Conservation (phyloP, 2,113 vertebrate species). For the Notarius quadriscutis region DNA sequence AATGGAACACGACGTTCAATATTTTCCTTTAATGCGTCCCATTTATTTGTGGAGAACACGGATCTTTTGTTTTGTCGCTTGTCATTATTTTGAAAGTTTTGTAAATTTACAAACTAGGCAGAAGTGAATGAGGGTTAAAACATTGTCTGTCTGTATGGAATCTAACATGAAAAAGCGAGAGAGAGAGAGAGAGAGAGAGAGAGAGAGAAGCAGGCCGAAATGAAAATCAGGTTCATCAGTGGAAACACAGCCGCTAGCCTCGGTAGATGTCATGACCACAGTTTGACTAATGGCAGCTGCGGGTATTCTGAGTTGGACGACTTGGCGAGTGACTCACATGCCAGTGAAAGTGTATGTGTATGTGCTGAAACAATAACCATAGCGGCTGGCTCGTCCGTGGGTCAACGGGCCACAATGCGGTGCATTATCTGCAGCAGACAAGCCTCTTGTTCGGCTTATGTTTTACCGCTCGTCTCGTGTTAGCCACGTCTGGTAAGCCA, state of each 20-base stretch:
- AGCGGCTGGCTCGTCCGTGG: slow-evolving; percentile 54
- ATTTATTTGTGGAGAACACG: slow-evolving; percentile 8
- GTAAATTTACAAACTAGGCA: not conserved
- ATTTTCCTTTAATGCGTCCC: slow-evolving; percentile 22
- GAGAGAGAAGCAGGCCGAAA: not conserved
- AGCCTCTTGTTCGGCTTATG: slow-evolving; percentile 57
- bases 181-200: not conserved
- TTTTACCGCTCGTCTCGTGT: slow-evolving; percentile 58
- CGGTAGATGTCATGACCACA: slow-evolving; percentile 63
- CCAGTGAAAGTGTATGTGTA: slow-evolving; percentile 38
- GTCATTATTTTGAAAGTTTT: slow-evolving; percentile 22
- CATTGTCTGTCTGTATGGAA: slow-evolving; percentile 17
- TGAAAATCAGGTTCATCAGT: slow-evolving; percentile 29
- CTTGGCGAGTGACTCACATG: slow-evolving; percentile 61
- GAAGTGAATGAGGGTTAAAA: not conserved
- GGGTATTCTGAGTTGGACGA: slow-evolving; percentile 41
- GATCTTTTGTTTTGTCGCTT: slow-evolving; percentile 24
- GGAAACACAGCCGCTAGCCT: slow-evolving; percentile 36
- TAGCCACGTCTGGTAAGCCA: slow-evolving; percentile 63
- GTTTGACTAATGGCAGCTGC: slow-evolving; percentile 66
- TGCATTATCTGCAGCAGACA: slow-evolving; percentile 61
- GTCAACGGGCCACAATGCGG: slow-evolving; percentile 59
- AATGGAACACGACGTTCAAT: slow-evolving; percentile 8
- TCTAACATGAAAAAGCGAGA: not conserved
- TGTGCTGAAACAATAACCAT: slow-evolving; percentile 57